Conservation (phyloP, 2,113 vertebrate genomes). For the Chionomys nivalis region DNA sequence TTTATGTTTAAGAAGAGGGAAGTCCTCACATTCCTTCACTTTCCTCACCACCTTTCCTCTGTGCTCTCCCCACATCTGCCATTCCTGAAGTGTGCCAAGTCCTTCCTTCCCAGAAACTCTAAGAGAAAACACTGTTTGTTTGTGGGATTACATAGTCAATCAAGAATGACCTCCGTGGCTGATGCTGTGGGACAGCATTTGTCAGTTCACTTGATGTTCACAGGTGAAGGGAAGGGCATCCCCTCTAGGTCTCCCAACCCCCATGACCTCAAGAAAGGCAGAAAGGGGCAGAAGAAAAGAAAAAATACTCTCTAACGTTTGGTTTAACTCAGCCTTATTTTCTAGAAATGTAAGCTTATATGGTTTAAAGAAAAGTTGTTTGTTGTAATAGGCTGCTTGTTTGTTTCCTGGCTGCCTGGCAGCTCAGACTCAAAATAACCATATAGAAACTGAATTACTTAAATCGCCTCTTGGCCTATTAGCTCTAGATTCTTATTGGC, state of each 20-base stretch:
- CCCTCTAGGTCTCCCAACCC: background rate
- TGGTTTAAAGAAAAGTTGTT: background rate
- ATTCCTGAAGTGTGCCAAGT: background rate
- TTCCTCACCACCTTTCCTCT: background rate
- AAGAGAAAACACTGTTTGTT: background rate
- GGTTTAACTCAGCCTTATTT: background rate
- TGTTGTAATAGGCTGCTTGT: too few relatives aligned
- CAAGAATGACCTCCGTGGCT: background rate
- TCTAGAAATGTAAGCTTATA: background rate
- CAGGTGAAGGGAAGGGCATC: background rate
- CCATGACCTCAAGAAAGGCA: background rate
- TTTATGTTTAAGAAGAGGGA: constrained; percentile 22
- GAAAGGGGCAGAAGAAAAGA: background rate
- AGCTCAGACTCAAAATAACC: too few relatives aligned
- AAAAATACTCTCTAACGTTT: background rate
- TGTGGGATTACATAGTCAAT: background rate
- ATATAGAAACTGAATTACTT: too few relatives aligned
- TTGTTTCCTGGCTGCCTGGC: too few relatives aligned
- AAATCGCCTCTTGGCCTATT: too few relatives aligned
- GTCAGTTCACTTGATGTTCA: background rate
- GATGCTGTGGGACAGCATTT: background rate
- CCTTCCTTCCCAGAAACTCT: constrained; percentile 11
- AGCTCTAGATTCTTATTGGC: too few relatives aligned
- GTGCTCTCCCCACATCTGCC: background rate
- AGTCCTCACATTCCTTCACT: background rate